phyloP scores from a whole-genome alignment of 1,140 invertebrate genomes.

The Heliconius hewitsoni region DNA sequence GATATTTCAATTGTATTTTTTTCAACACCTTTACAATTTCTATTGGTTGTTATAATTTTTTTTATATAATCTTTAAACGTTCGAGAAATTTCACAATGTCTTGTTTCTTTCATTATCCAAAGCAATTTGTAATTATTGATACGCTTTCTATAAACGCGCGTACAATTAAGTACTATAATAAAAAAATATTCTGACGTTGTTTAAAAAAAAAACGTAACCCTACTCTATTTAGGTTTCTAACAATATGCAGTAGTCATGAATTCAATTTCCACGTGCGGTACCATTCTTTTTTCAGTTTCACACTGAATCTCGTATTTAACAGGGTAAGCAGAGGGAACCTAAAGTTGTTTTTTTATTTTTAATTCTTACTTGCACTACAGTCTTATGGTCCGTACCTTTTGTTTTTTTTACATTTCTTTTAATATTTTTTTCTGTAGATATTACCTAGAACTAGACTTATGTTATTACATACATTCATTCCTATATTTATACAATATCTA shows the following conservation, averaged over 20 bases:
- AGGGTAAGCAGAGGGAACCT: too few species aligned
- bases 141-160: constrained; percentile 22
- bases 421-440: too few species aligned
- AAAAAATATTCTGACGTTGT: background rate
- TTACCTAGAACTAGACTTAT: too few species aligned
- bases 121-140: constrained; percentile 42
- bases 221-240: too few species aligned
- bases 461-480: too few species aligned
- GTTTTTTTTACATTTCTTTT: too few species aligned
- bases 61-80: background rate
- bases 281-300: background rate
- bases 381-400: too few species aligned
- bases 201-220: background rate
- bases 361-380: too few species aligned
- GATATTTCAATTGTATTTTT: background rate
- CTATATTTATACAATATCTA: too few species aligned
- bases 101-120: constrained; percentile 12
- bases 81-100: background rate
- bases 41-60: background rate
- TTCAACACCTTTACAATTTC: background rate
- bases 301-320: background rate
- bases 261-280: background rate
- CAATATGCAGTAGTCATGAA: too few species aligned
- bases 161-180: background rate
- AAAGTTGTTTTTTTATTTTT: too few species aligned